phyloP scores from a whole-genome alignment of 2,113 vertebrate genomes.

The Melospiza georgiana region DNA sequence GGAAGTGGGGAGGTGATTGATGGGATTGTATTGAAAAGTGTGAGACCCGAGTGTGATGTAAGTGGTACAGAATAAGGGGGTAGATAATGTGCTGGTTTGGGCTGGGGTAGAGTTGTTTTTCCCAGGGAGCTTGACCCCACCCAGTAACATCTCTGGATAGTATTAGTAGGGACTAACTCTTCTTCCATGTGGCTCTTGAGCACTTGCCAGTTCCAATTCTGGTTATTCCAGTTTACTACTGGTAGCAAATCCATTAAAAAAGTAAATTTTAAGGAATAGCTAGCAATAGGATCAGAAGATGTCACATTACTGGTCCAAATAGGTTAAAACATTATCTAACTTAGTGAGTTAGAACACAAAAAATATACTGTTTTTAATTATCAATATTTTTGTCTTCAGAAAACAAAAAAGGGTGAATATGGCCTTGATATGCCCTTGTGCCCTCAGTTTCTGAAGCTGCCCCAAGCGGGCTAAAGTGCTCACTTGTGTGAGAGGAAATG shows the following conservation, averaged over 20 bases:
- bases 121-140: not conserved
- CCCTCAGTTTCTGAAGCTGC: not conserved
- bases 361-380: not conserved
- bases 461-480: not conserved
- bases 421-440: not conserved
- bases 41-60: not conserved
- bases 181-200: not conserved
- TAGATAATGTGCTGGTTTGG: not conserved
- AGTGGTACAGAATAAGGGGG: not conserved
- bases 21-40: not conserved
- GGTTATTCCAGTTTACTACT: not conserved
- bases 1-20: not conserved
- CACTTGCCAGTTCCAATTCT: not conserved
- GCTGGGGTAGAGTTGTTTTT: not conserved
- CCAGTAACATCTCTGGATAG: not conserved
- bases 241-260: not conserved
- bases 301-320: not conserved
- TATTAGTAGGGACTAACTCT: not conserved
- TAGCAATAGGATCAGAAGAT: not conserved
- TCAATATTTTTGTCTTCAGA: not conserved
- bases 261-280: not conserved
- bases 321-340: not conserved
- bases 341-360: not conserved
- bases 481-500: not conserved
- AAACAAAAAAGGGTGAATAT: not conserved